These are phyloP conservation scores for Otis tarda DNA, from an alignment of 2,113 vertebrate genomes.

Conservation along the genomic window DNA sequence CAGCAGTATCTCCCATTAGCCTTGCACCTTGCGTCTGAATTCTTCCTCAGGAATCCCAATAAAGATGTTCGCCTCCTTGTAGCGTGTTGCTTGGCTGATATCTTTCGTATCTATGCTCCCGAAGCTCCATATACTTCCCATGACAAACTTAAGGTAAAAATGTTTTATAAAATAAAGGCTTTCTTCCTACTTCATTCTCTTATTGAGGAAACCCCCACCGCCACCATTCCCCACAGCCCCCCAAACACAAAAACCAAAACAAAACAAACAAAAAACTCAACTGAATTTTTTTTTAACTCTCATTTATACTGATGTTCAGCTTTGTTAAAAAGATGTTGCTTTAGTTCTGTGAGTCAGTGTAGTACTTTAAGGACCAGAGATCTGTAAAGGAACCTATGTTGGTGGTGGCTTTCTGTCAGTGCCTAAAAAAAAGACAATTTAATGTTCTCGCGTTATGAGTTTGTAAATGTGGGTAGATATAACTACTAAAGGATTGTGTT, in stretches of 20 bases:
- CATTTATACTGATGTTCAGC: background rate
- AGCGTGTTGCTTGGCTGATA: constrained; percentile 98
- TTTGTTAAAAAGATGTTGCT: background rate
- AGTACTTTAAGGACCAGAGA: background rate
- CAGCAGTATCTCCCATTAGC: constrained; percentile 97
- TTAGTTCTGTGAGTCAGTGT: background rate
- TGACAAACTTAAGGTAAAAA: constrained; percentile 96
- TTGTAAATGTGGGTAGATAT: background rate
- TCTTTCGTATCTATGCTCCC: constrained; percentile 98
- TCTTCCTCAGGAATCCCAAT: constrained; percentile 99
- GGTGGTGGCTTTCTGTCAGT: background rate
- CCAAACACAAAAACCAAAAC: background rate
- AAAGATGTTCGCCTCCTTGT: constrained; percentile 98
- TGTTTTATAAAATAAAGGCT: background rate
- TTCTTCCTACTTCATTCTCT: background rate
- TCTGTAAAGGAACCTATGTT: background rate
- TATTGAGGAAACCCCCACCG: background rate
- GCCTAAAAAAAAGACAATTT: background rate
- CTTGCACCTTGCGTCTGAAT: constrained; percentile 97
- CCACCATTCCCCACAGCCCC: no score
- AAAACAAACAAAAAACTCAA: background rate
- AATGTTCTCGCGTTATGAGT: background rate
- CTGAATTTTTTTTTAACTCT: background rate
- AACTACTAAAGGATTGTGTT: background rate
- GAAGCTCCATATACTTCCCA: constrained; percentile 99